Conservation (phyloP, 2,888 invertebrate genomes). For the Stramonita haemastoma region DNA sequence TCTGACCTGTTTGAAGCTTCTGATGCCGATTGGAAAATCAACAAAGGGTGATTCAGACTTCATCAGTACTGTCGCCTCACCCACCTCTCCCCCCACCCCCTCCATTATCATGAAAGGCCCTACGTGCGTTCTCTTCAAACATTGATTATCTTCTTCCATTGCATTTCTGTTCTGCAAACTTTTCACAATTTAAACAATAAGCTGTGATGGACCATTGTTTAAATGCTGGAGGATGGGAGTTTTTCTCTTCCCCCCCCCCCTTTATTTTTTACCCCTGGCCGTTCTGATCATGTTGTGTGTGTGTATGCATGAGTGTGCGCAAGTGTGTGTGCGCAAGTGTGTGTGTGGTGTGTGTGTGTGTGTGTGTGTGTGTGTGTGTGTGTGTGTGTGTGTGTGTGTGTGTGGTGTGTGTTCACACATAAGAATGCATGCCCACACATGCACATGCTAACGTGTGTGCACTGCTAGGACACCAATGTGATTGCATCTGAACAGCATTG, state of each 20-base stretch:
- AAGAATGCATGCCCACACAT: background rate
- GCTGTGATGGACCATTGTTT: background rate
- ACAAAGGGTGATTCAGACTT: slow-evolving; percentile 34
- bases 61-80: background rate
- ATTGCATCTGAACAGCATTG: no score
- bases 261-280: no score
- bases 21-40: slow-evolving; percentile 23
- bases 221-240: background rate
- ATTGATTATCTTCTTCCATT: slow-evolving; percentile 16
- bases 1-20: slow-evolving; percentile 27
- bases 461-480: no score
- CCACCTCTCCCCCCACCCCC: no score
- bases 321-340: background rate
- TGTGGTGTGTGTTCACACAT: no score
- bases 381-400: no score
- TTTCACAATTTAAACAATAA: background rate
- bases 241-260: background rate
- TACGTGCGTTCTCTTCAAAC: slow-evolving; percentile 14
- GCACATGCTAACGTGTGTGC: background rate
- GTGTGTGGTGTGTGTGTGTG: no score
- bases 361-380: background rate
- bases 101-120: background rate
- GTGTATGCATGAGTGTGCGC: background rate
- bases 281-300: background rate
- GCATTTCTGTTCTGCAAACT: slow-evolving; percentile 1